These are phyloP conservation scores for Canis aureus DNA, from an alignment of 2,113 vertebrate species.

Conservation along the genomic window DNA sequence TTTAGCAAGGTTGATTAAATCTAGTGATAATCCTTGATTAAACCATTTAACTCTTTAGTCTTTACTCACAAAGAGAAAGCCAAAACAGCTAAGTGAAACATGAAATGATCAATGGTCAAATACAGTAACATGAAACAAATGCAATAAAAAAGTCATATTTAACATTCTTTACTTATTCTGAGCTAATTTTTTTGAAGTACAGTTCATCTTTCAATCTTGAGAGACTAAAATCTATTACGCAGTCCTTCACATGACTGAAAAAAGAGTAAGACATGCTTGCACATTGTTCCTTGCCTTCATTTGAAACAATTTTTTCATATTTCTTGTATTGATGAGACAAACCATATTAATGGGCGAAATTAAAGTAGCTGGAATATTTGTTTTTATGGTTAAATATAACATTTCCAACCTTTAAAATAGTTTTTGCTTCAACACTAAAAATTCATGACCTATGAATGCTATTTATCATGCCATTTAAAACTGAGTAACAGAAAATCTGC, in stretches of 20 bases:
- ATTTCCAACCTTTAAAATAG: background rate
- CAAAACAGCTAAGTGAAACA: conserved; percentile 59
- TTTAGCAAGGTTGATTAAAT: conserved; percentile 53
- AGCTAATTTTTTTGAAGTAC: conserved; percentile 50
- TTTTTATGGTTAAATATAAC: background rate
- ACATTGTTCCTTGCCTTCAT: background rate
- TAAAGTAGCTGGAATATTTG: background rate
- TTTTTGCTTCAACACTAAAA: background rate
- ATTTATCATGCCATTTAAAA: background rate
- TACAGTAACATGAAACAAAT: background rate
- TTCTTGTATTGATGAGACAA: background rate
- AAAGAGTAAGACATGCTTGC: background rate
- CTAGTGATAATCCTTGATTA: conserved; percentile 25
- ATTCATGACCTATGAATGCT: background rate
- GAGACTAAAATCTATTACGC: background rate
- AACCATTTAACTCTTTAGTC: conserved; percentile 8
- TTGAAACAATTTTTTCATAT: background rate
- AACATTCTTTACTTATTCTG: background rate
- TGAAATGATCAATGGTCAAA: conserved; percentile 50
- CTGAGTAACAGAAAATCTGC: background rate
- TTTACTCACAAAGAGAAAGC: background rate
- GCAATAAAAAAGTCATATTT: background rate
- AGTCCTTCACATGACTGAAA: background rate
- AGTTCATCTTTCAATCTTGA: conserved; percentile 45
- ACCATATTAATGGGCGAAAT: background rate